Base-by-base conservation (phyloP, 2,888 invertebrate genomes). In the Aricia artaxerxes region DNA sequence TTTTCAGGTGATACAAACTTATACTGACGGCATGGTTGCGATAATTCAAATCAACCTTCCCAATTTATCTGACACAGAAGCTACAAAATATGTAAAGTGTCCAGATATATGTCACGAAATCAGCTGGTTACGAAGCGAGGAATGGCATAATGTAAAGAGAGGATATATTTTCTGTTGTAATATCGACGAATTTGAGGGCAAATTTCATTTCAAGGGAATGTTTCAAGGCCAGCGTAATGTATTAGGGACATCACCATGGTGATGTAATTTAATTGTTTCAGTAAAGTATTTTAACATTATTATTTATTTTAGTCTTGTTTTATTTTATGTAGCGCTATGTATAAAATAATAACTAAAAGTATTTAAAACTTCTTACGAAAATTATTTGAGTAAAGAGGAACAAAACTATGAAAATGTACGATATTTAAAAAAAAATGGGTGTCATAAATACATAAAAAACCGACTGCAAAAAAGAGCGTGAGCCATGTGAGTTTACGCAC, bases 41-140 rank as follows among this genome's bases (percentile, higher is more conserved):
- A 87, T 92, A 16, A 82, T 92, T 7, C 90, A 91, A 81, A 81
- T 92, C 1, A 92, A 92, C 79, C 82, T 88, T 49, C 91, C 91
- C 0, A 87, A 88, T 24, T 78, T 91, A 61, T 81, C 80, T 0
- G 6, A 72, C 7, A 2, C 73, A 0, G 85, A 88, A 0, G 86
- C 82, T 0, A 2, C 11, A 0, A 16, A 72, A 0, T 82, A 88
- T n/a, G 81, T 87, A 4, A 83, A 84, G 0, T 92, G 92, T 80
- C 78, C 9, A 1, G 89, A 92, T 69, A 85, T 90, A 2, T 92
- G 91, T 80, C 31, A 82, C 2, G 11, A 81, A 1, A 83, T 86
- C 1, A 79, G 81, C 0, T 91, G 92, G 91, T 84, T 91, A 86
- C 80, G 75, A 0, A 82, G 81, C 35, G 4, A 81, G 0, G 75